Base-by-base conservation (phyloP, 2,797 vertebrate species). In the Epinephelus awoara region DNA sequence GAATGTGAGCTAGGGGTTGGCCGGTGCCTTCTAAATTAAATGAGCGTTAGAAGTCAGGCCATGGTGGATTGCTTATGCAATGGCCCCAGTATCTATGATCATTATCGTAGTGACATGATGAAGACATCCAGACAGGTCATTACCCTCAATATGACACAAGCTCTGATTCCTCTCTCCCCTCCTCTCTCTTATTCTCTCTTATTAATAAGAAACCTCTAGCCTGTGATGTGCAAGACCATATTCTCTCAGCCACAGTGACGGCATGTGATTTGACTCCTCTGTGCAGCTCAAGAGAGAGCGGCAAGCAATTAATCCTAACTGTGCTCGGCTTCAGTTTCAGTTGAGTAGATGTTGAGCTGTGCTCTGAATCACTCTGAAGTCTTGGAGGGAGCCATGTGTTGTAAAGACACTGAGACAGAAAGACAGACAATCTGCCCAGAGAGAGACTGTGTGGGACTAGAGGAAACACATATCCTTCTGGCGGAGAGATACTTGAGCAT, bases 91-190 rank as follows among this genome's bases (percentile, higher is more conserved):
- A 80, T 83, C 85, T 75, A 72, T 85, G 89, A 88, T 93, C 90
- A 88, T 91, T 88, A 92, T 82, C 44, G 19, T 3, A 57, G 83
- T 83, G 90, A 91, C 89, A 91, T 77, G 85, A 92, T 93, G 88
- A 92, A 91, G 92, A 92, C 62, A 57, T 90, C 83, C 87, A 89
- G 89, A 92, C 92, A 93, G 90, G 91, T 90, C 88, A 93, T 93
- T 94, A 93, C 76, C 90, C 89, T 91, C 88, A 80, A 85, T 85
- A 87, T 85, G 91, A 92, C 86, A 91, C 75, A 64, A 77, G 27
- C 83, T 83, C 77, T 25, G 74, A 89, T 63, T 74, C 81, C 77
- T 84, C 77, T 75, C 46, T 73, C 50, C 27, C 72, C 79, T 42
- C 40, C 14, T 75, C 75, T 62, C 81, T 80, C 74, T 69, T 52